phyloP scores from a whole-genome alignment of 2,113 vertebrate species.

The Centrocercus urophasianus region DNA sequence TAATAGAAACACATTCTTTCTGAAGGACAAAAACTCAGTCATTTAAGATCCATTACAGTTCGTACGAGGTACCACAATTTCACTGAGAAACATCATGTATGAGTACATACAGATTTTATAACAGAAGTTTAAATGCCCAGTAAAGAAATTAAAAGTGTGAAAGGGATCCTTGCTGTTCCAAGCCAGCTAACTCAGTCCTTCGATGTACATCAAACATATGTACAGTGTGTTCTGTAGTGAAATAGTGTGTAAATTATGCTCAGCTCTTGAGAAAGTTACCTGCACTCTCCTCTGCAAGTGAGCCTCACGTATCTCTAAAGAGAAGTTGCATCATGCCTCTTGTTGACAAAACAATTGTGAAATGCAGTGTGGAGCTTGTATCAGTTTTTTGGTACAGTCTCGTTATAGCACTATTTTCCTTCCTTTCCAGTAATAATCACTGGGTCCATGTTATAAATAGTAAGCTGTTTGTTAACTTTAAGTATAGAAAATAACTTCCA shows the following conservation, averaged over 20 bases:
- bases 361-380: not conserved
- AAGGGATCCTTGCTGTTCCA: slow-evolving; percentile 47
- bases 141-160: slow-evolving; percentile 25
- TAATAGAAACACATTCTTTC: slow-evolving; percentile 81
- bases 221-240: not conserved
- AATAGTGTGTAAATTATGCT: slow-evolving; percentile 2
- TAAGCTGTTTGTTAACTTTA: not conserved
- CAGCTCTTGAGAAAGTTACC: not conserved
- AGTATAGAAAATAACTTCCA: not conserved
- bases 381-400: not conserved
- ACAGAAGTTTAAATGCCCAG: slow-evolving; percentile 57
- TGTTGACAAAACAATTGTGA: not conserved
- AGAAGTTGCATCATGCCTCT: not conserved
- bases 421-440: not conserved
- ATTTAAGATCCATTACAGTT: slow-evolving; percentile 55
- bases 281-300: not conserved
- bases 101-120: slow-evolving; percentile 34
- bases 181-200: not conserved
- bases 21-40: slow-evolving; percentile 67
- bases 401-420: not conserved
- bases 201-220: not conserved
- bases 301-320: not conserved
- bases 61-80: slow-evolving; percentile 59
- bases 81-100: slow-evolving; percentile 34
- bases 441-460: not conserved